Base-by-base conservation (phyloP, 1,140 invertebrate genomes). In the Trissolcus basalis region DNA sequence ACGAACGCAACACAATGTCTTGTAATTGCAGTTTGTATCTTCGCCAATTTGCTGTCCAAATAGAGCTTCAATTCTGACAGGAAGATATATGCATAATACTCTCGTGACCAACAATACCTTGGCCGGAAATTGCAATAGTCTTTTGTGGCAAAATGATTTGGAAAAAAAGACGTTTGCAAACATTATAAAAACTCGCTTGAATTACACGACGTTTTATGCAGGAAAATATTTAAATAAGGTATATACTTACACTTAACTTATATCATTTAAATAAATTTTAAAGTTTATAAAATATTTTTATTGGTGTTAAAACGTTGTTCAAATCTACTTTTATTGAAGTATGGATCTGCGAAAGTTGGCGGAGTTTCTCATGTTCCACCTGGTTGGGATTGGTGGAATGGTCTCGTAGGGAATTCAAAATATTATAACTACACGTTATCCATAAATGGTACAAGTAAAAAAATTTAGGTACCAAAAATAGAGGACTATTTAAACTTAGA, bases 381-480 rank as follows among this genome's bases (percentile, higher is more conserved):
- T 4, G 96, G 96, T 4, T 97, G 96, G 94, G 90, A 93, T 61
- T 90, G 92, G 79, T 96, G 95, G 93, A 87, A 92, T 74, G 94
- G 94, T 0, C 87, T 96, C 12, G 90, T 94, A 51, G 95, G 95
- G 12, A 96, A 97, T 82, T 97, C 96, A 0, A 91, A 90, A 27
- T 97, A 97, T 86, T 97, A 96, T 81, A 92, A 96, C 86, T 97
- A 96, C 81, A 92, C 92, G 0, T 85, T 97, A n/a, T 96, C 94
- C 1, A 90, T 96, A 51, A 96, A 97, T 87, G 94, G 93, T 7
- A 90, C n/a, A 90, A 0, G 85, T 89, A 32, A 89, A 88, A 47
- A 88, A 90, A 45, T 90, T 92, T 76, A n/a, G 92, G 91, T 12
- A 77, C 89, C 12, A 55, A 70, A 9, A 15, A 71, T 9, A 86